Evolutionary conservation across 2,888 invertebrate genomes (phyloP).

Genomic region (Volucella inanis): DNA sequence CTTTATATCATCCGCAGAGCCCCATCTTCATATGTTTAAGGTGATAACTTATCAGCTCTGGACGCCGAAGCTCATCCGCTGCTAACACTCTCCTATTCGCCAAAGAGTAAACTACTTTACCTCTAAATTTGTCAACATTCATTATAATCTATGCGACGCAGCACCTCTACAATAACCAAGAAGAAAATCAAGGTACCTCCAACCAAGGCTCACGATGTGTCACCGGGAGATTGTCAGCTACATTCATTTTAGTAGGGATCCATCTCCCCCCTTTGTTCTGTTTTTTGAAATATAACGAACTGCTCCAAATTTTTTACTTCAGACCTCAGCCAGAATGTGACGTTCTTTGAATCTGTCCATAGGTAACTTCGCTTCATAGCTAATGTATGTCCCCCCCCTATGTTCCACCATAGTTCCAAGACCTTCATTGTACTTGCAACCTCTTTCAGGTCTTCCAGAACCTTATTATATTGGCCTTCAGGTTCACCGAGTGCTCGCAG

Average conservation of each 20-base stretch:
- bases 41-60: slow-evolving; percentile 7
- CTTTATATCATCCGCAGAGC: neutral
- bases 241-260: neutral
- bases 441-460: too few relatives aligned
- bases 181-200: neutral
- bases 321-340: neutral
- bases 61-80: neutral
- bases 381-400: too few relatives aligned
- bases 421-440: too few relatives aligned
- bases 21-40: slow-evolving; percentile 3
- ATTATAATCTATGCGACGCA: neutral
- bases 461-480: too few relatives aligned
- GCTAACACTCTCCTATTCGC: neutral
- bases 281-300: neutral
- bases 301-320: neutral
- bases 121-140: neutral
- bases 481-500: too few relatives aligned
- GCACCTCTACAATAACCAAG: neutral
- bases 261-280: neutral
- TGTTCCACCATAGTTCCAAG: too few relatives aligned
- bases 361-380: neutral
- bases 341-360: neutral
- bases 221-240: neutral
- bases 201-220: neutral
- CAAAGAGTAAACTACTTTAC: neutral